Base-by-base conservation (phyloP, 2,888 invertebrate genomes). In the Julus scandinavius region DNA sequence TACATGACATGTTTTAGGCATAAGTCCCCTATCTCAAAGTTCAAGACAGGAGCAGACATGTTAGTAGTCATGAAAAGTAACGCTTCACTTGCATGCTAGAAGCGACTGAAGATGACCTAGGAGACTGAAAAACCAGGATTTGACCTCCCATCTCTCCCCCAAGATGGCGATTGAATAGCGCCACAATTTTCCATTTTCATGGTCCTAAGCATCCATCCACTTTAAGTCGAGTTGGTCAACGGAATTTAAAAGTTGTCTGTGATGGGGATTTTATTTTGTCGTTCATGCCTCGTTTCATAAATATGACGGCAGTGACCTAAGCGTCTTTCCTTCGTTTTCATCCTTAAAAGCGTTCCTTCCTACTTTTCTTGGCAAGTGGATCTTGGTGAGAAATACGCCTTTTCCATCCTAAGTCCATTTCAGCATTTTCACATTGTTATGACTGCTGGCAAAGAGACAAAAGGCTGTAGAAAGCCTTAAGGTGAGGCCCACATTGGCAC, bases 221-320 rank as follows among this genome's bases (percentile, higher is more conserved):
- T 72, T 72, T 72, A 72, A 72, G 72, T 20, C 72, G 5, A 20
- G 72, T 72, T 72, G 72, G 72, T 72, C 72, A 72, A 72, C 72
- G 72, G 29, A 72, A 72, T 72, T 72, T 72, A 6, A 29, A 72
- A 72, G 29, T 29, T 72, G 72, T 20, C 29, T 2, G n/a, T 72
- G 72, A 72, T 72, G 72, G 72, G 72, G 72, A 29, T 72, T 72
- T 72, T 72, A 72, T 72, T 20, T 29, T 72, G 72, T 72, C 72
- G 72, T 72, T 72, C 72, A 72, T 72, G 72, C 72, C n/a, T 72
- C 72, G 72, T 72, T 72, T 72, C 72, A 72, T 29, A 72, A 72
- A 72, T 72, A 20, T 72, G 72, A 20, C 72, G 72, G 9, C 72
- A 29, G 72, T 72, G 72, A 72, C 72, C 72, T 72, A 5, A 29